These are phyloP conservation scores for Athetis lepigone DNA, from an alignment of 2,888 invertebrate genomes.

Conservation along the genomic window DNA sequence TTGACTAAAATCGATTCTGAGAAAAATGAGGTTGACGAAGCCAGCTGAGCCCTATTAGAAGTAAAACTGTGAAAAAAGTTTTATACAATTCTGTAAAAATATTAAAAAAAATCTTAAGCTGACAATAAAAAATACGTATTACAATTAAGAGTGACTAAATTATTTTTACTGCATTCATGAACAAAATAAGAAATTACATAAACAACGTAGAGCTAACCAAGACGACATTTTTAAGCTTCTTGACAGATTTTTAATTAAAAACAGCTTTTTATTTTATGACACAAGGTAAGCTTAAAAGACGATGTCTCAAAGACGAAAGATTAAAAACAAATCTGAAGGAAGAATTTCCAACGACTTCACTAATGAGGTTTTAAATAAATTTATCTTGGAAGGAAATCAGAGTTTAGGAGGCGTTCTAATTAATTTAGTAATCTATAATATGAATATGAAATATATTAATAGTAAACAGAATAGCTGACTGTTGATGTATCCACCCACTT, in stretches of 20 bases:
- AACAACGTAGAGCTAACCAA: not conserved
- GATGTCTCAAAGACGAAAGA: not conserved
- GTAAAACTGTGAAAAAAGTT: not conserved
- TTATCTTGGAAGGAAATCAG: not conserved
- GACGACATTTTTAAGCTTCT: not conserved
- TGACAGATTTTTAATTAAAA: conserved; percentile 2
- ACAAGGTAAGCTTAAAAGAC: not conserved
- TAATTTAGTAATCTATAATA: too few relatives aligned
- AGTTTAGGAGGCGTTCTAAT: not conserved
- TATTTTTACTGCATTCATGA: not conserved
- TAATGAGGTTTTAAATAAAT: not conserved
- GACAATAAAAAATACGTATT: not conserved
- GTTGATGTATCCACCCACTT: too few relatives aligned
- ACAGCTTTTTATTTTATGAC: not conserved
- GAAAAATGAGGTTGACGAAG: not conserved
- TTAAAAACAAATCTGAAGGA: not conserved
- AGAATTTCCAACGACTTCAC: not conserved
- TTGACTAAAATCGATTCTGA: not conserved
- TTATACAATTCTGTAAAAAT: not conserved
- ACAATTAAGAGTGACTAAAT: not conserved
- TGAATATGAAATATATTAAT: too few relatives aligned
- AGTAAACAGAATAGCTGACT: too few relatives aligned
- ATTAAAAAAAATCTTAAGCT: too few relatives aligned
- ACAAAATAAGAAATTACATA: not conserved
- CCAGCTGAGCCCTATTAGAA: conserved; percentile 7